Evolutionary conservation across 2,797 vertebrate species (phyloP).

Genomic region (Threskiornis aethiopicus): DNA sequence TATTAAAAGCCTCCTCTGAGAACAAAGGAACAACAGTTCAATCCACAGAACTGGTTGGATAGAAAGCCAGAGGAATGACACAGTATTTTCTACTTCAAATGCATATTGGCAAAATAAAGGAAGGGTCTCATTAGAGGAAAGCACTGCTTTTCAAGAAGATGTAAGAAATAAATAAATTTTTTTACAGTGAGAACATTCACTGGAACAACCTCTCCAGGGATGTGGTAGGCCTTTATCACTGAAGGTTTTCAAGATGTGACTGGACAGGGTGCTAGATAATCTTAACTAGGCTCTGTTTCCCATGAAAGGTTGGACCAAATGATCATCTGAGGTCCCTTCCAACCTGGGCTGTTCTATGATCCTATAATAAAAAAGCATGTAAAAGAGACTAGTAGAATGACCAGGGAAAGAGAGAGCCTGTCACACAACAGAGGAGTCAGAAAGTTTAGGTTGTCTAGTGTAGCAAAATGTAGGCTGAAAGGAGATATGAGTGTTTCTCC

Average conservation of each 20-base stretch:
- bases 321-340: background rate
- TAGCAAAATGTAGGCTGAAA: background rate
- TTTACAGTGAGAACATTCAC: background rate
- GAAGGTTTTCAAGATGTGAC: background rate
- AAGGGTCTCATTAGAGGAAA: background rate
- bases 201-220: background rate
- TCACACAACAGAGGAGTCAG: background rate
- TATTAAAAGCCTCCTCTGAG: background rate
- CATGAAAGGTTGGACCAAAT: background rate
- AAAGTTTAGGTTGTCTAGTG: background rate
- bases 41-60: background rate
- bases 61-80: background rate
- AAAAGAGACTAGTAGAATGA: background rate
- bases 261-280: background rate
- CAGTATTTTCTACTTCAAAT: background rate
- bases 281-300: background rate
- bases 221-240: accelerated
- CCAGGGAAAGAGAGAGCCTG: background rate
- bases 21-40: background rate
- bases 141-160: background rate
- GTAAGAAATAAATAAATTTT: background rate
- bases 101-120: background rate
- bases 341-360: background rate
- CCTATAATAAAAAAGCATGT: background rate
- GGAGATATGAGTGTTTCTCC: background rate